These are phyloP conservation scores for Bufotes viridis DNA, from an alignment of 2,797 vertebrate species.

Conservation along the genomic window DNA sequence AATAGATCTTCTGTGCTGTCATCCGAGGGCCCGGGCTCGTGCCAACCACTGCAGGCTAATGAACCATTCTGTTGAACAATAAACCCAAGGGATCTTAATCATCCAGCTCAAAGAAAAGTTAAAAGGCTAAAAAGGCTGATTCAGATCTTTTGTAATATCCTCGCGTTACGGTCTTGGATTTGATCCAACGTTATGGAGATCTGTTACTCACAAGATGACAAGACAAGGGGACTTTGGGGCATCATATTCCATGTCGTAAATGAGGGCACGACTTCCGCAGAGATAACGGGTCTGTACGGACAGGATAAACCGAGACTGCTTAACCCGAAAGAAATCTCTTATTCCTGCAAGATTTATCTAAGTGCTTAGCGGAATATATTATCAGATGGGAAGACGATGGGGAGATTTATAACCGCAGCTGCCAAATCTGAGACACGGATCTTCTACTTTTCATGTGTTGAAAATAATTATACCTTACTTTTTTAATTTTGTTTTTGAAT, in stretches of 20 bases:
- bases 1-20: constrained; percentile 33
- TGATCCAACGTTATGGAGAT: constrained; percentile 12
- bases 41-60: neutral
- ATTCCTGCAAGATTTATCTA: neutral
- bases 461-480: neutral
- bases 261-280: neutral
- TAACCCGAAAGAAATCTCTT: constrained; percentile 11
- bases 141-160: constrained; percentile 25
- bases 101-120: neutral
- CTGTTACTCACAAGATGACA: constrained; percentile 4
- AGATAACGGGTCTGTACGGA: neutral
- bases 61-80: constrained; percentile 23
- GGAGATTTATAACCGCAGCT: neutral
- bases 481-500: no score
- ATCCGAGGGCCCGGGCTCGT: neutral
- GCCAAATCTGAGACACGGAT: neutral
- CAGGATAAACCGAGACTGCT: neutral
- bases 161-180: neutral
- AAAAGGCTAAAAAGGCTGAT: constrained; percentile 18
- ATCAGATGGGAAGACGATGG: neutral
- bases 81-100: constrained; percentile 30
- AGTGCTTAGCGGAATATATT: neutral
- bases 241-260: neutral
- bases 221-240: constrained; percentile 12
- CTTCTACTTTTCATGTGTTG: neutral